phyloP scores from a whole-genome alignment of 2,113 vertebrate species.

The Hoplias malabaricus region DNA sequence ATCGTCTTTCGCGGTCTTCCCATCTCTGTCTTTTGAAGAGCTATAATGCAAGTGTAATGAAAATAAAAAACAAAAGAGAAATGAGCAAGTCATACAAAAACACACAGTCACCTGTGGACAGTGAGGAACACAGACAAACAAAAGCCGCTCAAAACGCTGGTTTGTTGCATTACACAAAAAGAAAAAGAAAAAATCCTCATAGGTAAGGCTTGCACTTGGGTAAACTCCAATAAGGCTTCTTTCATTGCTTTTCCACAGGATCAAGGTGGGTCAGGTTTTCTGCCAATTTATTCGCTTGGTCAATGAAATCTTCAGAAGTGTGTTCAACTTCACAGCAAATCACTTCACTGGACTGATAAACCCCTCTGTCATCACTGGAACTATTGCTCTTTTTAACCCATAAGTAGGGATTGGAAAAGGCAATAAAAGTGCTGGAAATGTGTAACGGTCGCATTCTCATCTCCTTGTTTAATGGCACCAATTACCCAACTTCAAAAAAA shows the following conservation, averaged over 20 bases:
- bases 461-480: slow-evolving; percentile 81
- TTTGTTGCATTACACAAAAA: slow-evolving; percentile 34
- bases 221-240: slow-evolving; percentile 91
- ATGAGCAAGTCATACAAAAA: slow-evolving; percentile 62
- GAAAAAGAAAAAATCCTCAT: slow-evolving; percentile 71
- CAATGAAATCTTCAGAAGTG: slow-evolving; percentile 97
- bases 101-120: slow-evolving; percentile 38
- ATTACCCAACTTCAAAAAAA: slow-evolving; percentile 83
- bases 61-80: slow-evolving; percentile 75
- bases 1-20: slow-evolving; percentile 91
- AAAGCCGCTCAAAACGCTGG: slow-evolving; percentile 36
- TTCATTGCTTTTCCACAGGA: slow-evolving; percentile 91
- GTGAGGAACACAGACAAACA: slow-evolving; percentile 56
- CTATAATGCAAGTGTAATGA: slow-evolving; percentile 87
- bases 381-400: slow-evolving; percentile 85
- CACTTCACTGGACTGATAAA: slow-evolving; percentile 85
- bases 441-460: slow-evolving; percentile 73
- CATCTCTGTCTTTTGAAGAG: slow-evolving; percentile 95
- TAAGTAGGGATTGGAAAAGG: slow-evolving; percentile 72
- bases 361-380: slow-evolving; percentile 90
- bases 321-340: slow-evolving; percentile 92
- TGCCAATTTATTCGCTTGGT: slow-evolving; percentile 97
- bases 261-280: slow-evolving; percentile 92
- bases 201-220: slow-evolving; percentile 81
- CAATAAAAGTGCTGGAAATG: slow-evolving; percentile 85